Evolutionary conservation across 2,888 invertebrate genomes (phyloP).

Genomic region (Notodonta dromedarius): DNA sequence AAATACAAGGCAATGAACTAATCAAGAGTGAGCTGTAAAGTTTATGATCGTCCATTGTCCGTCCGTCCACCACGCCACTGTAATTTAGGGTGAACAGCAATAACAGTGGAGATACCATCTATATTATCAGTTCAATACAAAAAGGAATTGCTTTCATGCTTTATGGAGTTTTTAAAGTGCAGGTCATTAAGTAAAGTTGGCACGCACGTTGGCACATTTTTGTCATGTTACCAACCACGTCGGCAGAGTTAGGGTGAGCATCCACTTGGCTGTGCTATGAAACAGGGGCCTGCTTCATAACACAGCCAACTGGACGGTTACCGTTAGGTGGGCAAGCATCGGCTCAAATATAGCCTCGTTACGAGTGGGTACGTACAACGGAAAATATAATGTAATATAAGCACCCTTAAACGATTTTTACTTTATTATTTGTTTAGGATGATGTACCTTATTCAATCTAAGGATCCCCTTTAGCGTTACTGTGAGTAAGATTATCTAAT

Average conservation of each 20-base stretch:
- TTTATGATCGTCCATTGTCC: constrained; percentile 40
- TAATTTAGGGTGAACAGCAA: constrained; percentile 45
- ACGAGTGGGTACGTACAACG: no score
- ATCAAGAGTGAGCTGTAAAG: constrained; percentile 30
- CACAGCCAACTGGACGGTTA: no score
- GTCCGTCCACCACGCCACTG: constrained; percentile 27
- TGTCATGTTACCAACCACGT: neutral
- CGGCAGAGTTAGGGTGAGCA: constrained; percentile 9
- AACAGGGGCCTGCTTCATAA: no score
- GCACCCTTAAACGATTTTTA: no score
- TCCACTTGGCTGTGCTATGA: constrained; percentile 10
- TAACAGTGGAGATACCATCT: constrained; percentile 48
- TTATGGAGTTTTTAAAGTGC: constrained; percentile 25
- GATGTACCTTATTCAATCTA: no score
- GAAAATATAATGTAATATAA: no score
- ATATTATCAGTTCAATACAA: constrained; percentile 34
- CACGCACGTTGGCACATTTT: no score
- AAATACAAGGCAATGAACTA: constrained; percentile 17
- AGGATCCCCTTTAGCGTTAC: no score
- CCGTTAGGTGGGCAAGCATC: constrained; percentile 18
- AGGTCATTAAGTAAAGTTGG: constrained; percentile 15
- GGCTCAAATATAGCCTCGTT: constrained; percentile 4
- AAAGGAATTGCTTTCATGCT: constrained; percentile 23
- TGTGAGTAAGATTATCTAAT: no score
- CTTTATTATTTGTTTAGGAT: no score